phyloP scores from a whole-genome alignment of 1,140 invertebrate species.

The Zaprionus nigranus region DNA sequence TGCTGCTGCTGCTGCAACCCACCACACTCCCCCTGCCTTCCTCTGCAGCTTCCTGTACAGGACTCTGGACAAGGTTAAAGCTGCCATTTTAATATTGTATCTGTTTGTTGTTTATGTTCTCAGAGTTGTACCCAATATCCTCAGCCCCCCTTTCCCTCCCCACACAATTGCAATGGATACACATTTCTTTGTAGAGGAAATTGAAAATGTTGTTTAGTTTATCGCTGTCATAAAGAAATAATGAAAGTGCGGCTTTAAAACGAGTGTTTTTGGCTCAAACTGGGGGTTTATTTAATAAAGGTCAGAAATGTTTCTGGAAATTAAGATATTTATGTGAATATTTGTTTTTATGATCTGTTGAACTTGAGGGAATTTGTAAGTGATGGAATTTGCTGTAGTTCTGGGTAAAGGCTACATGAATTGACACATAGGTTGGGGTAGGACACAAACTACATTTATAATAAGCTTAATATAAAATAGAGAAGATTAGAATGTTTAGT shows the following conservation, averaged over 20 bases:
- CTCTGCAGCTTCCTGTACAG: background rate
- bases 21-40: too few species aligned
- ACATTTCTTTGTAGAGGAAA: slow-evolving; percentile 31
- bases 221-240: slow-evolving; percentile 33
- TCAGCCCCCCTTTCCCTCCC: background rate
- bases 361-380: background rate
- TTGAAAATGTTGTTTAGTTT: slow-evolving; percentile 38
- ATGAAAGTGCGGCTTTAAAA: slow-evolving; percentile 1
- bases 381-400: background rate
- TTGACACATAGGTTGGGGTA: too few species aligned
- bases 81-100: slow-evolving; percentile 76
- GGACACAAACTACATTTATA: too few species aligned
- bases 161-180: slow-evolving; percentile 3
- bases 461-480: too few species aligned
- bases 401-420: too few species aligned
- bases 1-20: background rate
- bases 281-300: background rate
- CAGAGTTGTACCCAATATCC: slow-evolving; percentile 16
- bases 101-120: slow-evolving; percentile 62
- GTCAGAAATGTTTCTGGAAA: background rate
- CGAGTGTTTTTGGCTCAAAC: background rate
- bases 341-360: slow-evolving; percentile 1
- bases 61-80: slow-evolving; percentile 68
- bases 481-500: too few species aligned
- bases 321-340: background rate